A percentile compares a stretch with the other conserved stretches of the same genome.
Evolutionary conservation across 2,797 vertebrate genomes (phyloP).

Genomic region (Arctocebus calabarensis): DNA sequence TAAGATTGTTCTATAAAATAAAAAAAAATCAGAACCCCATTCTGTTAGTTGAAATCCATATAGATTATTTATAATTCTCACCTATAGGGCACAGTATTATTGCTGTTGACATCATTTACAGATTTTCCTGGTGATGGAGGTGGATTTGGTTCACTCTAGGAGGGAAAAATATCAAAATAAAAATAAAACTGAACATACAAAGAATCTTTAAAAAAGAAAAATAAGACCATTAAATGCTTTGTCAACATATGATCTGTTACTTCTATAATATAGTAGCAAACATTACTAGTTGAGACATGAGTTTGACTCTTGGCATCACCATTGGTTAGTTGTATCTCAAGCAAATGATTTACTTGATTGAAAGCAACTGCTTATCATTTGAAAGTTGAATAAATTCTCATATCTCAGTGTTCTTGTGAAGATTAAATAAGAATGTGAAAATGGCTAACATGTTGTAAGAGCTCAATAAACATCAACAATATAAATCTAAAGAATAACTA

Average conservation of each 20-base stretch:
- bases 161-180: slow-evolving; percentile 42
- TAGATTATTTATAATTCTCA: slow-evolving; percentile 75
- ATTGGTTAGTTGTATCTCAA: neutral
- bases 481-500: neutral
- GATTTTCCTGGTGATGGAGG: slow-evolving; percentile 87
- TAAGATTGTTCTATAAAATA: slow-evolving; percentile 4
- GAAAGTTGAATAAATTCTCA: slow-evolving; percentile 27
- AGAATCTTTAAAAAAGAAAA: neutral
- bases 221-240: neutral
- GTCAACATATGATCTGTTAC: slow-evolving; percentile 1
- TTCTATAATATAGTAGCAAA: neutral
- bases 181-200: slow-evolving; percentile 18
- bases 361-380: slow-evolving; percentile 31
- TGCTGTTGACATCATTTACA: slow-evolving; percentile 79
- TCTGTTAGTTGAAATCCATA: slow-evolving; percentile 27
- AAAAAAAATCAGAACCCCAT: slow-evolving; percentile 48
- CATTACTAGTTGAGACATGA: neutral
- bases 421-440: slow-evolving; percentile 4
- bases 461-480: slow-evolving; percentile 22
- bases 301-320: neutral
- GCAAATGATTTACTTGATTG: neutral
- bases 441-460: neutral
- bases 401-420: neutral
- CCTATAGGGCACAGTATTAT: slow-evolving; percentile 84
- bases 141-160: slow-evolving; percentile 83